These are phyloP conservation scores for Ochropacha duplaris DNA, from an alignment of 2,888 invertebrate genomes.

Conservation along the genomic window DNA sequence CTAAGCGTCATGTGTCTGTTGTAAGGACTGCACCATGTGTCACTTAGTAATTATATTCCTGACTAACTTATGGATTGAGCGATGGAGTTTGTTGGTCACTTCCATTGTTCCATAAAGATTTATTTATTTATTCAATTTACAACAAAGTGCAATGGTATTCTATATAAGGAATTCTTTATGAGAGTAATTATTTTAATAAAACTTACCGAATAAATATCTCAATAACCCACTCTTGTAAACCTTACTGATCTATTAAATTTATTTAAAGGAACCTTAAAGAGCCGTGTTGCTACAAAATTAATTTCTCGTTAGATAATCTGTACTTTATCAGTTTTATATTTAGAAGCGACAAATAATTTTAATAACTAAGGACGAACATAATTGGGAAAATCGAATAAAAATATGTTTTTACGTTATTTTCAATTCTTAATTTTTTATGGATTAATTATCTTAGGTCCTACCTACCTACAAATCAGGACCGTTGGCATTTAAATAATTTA, in stretches of 20 bases:
- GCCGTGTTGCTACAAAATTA: neutral
- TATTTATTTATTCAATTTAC: neutral
- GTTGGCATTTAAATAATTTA: no score
- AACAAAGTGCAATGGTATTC: neutral
- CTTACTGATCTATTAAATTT: neutral
- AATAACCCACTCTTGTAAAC: neutral
- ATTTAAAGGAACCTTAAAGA: neutral
- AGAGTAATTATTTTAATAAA: neutral
- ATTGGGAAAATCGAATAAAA: no score
- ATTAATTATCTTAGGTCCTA: no score
- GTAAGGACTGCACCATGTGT: neutral
- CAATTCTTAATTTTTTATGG: no score
- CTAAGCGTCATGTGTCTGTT: no score
- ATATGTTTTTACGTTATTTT: no score
- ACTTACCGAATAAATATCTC: neutral
- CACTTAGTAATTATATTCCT: neutral
- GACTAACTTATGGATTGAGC: neutral
- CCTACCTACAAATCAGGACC: no score
- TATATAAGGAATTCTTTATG: neutral
- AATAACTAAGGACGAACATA: no score
- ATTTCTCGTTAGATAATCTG: neutral
- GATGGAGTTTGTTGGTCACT: neutral
- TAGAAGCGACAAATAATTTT: no score
- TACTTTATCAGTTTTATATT: neutral
- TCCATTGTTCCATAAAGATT: neutral